Evolutionary conservation across 2,888 invertebrate genomes (phyloP), one percentile per base, ranked within the genome.

Genomic region (Andricus quercusramuli): DNA sequence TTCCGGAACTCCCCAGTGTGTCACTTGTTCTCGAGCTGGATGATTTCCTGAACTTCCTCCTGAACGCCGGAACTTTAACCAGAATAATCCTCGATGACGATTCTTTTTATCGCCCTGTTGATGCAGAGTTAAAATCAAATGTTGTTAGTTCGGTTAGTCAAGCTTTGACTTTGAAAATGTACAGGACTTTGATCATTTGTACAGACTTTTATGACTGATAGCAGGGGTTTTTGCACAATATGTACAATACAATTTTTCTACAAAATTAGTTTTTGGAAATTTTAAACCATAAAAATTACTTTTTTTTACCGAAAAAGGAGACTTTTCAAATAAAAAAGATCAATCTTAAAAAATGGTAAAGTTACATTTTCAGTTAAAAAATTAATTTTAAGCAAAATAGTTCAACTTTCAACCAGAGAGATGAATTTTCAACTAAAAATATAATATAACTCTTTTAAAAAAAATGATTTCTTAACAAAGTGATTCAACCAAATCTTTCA

Each of bases 1-100:
- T 91, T 99, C 98, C 78, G 96, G 96, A 13, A 97, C 96, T 51
- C 97, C 96, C 99, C 99, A 99, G 77, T 92, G 91, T 8, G 90
- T 91, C 5, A 91, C 91, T 81, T 92, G 92, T 77, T 92, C 92
- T 47, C 90, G 87, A 74, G 88, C 87, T 15, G 88, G 88, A 84
- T 92, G 90, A 64, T 86, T 86, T 92, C 94, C 94, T 91, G 91
- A 70, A 51, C 51, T 79, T 51, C 91, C 92, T 65, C 92, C 90
- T 11, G 90, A 90, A 76, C 94, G 94, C 15, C 95, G 94, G 89
- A 96, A 94, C 88, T 95, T 95, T 84, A 95, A 93, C 96, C 96
- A 96, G 91, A 95, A 96, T n/a, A 95, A 93, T 84, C 96, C 95
- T 84, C 95, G 91, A 84, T 92, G 92, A 85, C 92, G 92, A 88